Evolutionary conservation across 2,888 invertebrate genomes (phyloP).

Genomic region (Chaitophorus viminalis): DNA sequence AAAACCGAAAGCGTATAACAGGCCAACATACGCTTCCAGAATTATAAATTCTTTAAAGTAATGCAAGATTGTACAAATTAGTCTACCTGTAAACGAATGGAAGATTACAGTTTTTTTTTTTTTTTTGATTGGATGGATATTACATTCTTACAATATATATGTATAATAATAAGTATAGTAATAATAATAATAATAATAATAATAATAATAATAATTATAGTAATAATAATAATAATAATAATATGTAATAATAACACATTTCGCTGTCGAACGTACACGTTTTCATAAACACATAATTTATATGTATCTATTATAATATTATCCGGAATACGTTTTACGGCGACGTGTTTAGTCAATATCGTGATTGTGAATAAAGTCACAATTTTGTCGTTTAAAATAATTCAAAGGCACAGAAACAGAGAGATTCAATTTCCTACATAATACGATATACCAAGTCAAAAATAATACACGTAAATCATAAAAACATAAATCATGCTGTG

Average conservation of each 20-base stretch:
- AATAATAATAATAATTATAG: too few relatives aligned
- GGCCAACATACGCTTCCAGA: slow-evolving; percentile 25
- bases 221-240: too few relatives aligned
- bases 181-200: too few relatives aligned
- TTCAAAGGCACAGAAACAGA: slow-evolving; percentile 24
- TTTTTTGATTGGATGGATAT: not conserved
- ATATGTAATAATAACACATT: not conserved
- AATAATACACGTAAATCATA: not conserved
- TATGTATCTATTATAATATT: not conserved
- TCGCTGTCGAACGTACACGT: not conserved
- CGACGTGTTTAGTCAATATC: not conserved
- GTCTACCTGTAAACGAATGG: slow-evolving; percentile 16
- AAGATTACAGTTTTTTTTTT: slow-evolving; percentile 2
- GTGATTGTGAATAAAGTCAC: not conserved
- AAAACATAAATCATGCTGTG: not conserved
- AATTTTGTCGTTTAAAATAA: not conserved
- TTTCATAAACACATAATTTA: not conserved
- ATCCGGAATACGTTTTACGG: not conserved
- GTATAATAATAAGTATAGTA: too few relatives aligned
- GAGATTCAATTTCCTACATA: not conserved
- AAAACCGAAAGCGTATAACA: not conserved
- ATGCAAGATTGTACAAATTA: slow-evolving; percentile 43
- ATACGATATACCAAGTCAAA: not conserved
- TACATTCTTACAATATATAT: too few relatives aligned
- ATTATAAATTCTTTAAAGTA: slow-evolving; percentile 40